Percentiles rank a stretch among this genome's conserved stretches.
Evolutionary conservation across 2,888 invertebrate genomes (phyloP).

Genomic region (Chaitophorus viminalis): DNA sequence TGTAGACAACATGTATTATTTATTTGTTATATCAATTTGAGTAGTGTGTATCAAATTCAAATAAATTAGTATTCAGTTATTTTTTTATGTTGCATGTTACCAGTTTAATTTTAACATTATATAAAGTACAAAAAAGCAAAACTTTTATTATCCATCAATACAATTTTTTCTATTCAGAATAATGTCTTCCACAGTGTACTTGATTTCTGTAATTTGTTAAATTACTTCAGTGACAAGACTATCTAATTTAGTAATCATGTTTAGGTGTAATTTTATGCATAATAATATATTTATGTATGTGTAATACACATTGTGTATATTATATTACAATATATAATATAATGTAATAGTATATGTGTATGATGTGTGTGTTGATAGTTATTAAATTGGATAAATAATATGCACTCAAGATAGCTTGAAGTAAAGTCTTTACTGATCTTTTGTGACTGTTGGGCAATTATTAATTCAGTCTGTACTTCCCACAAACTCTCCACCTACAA

Average conservation of each 20-base stretch:
- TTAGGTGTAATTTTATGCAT: constrained; percentile 17
- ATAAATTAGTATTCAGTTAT: not conserved
- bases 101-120: constrained; percentile 20
- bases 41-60: not conserved
- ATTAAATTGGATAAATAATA: constrained; percentile 21
- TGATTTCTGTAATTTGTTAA: not conserved
- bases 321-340: not conserved
- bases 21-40: not conserved
- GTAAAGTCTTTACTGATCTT: not conserved
- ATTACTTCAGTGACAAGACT: constrained; percentile 35
- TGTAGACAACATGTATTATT: not conserved
- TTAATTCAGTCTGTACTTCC: not conserved
- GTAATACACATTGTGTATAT: too few relatives aligned
- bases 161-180: not conserved
- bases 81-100: constrained; percentile 33
- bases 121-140: constrained; percentile 36
- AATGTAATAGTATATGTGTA: not conserved
- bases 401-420: not conserved
- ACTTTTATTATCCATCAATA: not conserved
- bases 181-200: constrained; percentile 37
- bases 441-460: not conserved
- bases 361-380: not conserved
- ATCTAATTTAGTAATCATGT: constrained; percentile 40
- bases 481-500: not conserved
- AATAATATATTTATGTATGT: too few relatives aligned